These are phyloP conservation scores for Coelopa frigida DNA, from an alignment of 1,140 invertebrate genomes.

Conservation along the genomic window DNA sequence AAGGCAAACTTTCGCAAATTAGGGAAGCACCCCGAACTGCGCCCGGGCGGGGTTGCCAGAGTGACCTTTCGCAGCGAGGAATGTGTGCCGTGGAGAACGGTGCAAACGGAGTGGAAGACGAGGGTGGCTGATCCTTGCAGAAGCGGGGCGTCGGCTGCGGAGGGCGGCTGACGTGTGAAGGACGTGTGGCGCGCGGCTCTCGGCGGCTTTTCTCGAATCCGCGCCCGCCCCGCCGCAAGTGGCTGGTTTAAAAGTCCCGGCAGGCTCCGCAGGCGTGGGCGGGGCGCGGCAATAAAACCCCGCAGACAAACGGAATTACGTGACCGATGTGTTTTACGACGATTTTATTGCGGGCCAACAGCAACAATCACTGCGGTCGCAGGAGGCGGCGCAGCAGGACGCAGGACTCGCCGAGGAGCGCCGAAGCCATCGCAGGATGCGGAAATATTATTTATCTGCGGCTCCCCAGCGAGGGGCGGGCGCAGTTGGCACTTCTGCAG, in stretches of 20 bases:
- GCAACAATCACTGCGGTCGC: background rate
- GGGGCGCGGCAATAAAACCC: slow-evolving; percentile 38
- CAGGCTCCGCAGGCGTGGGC: background rate
- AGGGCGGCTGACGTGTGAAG: no score
- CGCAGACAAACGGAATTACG: slow-evolving; percentile 45
- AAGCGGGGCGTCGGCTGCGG: no score
- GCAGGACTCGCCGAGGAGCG: no score
- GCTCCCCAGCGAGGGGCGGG: slow-evolving; percentile 3
- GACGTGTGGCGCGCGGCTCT: background rate
- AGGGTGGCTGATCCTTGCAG: no score
- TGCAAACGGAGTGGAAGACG: no score
- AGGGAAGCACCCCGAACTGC: no score
- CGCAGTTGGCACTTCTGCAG: slow-evolving; percentile 1
- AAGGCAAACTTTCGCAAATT: no score
- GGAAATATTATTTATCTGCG: slow-evolving; percentile 11
- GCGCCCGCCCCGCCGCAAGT: background rate
- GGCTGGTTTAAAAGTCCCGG: background rate
- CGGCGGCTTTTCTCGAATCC: background rate
- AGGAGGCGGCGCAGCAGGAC: no score
- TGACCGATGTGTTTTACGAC: slow-evolving; percentile 46
- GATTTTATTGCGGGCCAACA: slow-evolving; percentile 42
- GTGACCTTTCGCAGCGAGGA: no score
- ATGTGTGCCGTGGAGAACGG: no score
- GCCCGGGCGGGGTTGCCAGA: no score
- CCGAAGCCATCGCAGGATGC: no score